Conservation (phyloP, 2,888 invertebrate genomes). For the Deilephila porcellus region DNA sequence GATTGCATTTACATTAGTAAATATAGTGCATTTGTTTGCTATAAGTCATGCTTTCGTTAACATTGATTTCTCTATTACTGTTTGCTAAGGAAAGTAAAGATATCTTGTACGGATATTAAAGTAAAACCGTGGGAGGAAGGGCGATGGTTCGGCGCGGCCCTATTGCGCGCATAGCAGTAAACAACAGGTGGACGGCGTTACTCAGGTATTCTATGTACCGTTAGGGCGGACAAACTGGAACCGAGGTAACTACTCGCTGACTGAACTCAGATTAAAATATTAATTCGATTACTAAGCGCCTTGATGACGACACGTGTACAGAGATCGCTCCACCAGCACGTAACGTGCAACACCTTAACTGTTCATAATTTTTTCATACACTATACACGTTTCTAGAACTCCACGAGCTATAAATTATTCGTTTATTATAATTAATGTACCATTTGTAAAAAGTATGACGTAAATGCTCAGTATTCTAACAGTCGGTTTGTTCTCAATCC, state of each 20-base stretch:
- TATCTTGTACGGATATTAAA: conserved; percentile 18
- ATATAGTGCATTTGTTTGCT: background rate
- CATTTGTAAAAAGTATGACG: background rate
- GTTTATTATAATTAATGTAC: background rate
- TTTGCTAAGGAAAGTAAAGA: conserved; percentile 3
- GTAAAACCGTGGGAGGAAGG: conserved; percentile 27
- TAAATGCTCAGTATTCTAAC: no score
- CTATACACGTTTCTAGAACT: background rate
- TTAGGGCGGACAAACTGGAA: conserved; percentile 65
- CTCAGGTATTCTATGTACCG: conserved; percentile 64
- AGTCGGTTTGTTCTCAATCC: background rate
- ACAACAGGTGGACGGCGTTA: conserved; percentile 55
- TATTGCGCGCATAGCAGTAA: conserved; percentile 51
- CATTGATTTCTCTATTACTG: background rate
- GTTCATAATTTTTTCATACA: background rate
- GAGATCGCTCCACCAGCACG: background rate
- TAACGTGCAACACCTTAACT: background rate
- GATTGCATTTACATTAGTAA: background rate
- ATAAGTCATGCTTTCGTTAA: background rate
- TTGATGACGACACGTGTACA: conserved; percentile 18
- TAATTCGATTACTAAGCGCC: conserved; percentile 32
- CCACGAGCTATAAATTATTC: no score
- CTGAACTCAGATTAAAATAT: conserved; percentile 28
- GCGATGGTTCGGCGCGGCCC: conserved; percentile 50
- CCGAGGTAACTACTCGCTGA: conserved; percentile 49